Conservation (phyloP, 2,113 vertebrate species). For the Microcebus tavaratra region DNA sequence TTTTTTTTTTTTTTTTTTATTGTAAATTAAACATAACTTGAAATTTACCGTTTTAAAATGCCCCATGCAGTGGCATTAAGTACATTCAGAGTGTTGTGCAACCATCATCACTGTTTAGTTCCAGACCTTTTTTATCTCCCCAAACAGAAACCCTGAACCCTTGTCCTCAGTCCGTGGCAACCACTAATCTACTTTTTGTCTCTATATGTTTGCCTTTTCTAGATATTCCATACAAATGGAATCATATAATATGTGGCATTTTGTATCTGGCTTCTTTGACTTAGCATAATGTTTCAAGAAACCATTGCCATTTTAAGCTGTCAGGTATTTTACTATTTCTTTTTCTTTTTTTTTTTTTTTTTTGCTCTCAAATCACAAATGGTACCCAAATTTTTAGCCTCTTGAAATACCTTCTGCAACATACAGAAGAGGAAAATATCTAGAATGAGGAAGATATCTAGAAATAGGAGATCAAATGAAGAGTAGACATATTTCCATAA, state of each 20-base stretch:
- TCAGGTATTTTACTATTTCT: neutral
- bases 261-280: neutral
- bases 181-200: neutral
- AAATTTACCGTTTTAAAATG: neutral
- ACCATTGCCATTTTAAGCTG: neutral
- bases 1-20: neutral
- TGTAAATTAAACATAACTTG: neutral
- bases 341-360: neutral
- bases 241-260: neutral
- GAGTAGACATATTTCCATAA: conserved; percentile 61
- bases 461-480: conserved; percentile 59
- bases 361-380: neutral
- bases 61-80: neutral
- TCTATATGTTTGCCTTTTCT: neutral
- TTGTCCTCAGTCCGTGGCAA: neutral
- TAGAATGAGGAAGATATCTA: conserved; percentile 40
- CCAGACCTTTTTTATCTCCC: neutral
- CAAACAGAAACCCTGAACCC: neutral
- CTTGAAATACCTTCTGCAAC: neutral
- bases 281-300: neutral
- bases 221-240: neutral
- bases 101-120: neutral
- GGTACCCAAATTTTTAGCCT: conserved; percentile 44
- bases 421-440: conserved; percentile 15
- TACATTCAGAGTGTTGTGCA: neutral